Base-by-base conservation (phyloP, 2,888 invertebrate genomes). In the Anoplius nigerrimus region DNA sequence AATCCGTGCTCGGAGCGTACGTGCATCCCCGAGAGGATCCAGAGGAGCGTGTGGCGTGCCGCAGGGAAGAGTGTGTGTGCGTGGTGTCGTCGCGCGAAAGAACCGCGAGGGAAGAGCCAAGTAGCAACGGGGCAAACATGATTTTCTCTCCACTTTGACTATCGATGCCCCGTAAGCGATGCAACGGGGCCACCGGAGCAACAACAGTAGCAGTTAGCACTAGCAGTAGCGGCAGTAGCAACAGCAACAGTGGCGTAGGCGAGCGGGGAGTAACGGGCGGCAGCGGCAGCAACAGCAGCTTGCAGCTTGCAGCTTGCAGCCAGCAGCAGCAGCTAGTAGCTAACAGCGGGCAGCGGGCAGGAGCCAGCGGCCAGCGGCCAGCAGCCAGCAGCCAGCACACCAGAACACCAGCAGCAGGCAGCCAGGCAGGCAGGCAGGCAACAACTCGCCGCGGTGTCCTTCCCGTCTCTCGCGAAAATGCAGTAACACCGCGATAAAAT, bases 11-110 rank as follows among this genome's bases (percentile, higher is more conserved):
- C 34, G 16, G 18, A 24, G 13, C 54, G 24, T 54, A 27, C 43
- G 56, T 56, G 76, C 65, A 62, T 69, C 69, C 69, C 69, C 67
- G 56, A 67, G 34, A 34, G 34, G 34, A 34, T 34, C 34, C 34
- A 34, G 24, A 45, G 66, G 69, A 72, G 66, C 60, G 64, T 66
- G 72, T 71, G 63, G 69, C 69, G 67, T 68, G 71, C 62, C 71
- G 70, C 74, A 66, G 24, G 34, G 11, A 34, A 34, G 66, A 74
- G 66, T 59, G 72, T 66, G 72, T 66, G 54, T 78, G 78, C 74
- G 72, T 74, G 78, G 68, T 75, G 74, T 74, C 68, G 71, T 72
- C 78, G 76, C 75, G 76, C 71, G 71, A 74, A 34, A 1, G 6
- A 34, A 34, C 34, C 34, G 34, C 34, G 34, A 34, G 34, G 34